These are phyloP conservation scores for Lithophane socia DNA, from an alignment of 2,888 invertebrate genomes.

Conservation along the genomic window DNA sequence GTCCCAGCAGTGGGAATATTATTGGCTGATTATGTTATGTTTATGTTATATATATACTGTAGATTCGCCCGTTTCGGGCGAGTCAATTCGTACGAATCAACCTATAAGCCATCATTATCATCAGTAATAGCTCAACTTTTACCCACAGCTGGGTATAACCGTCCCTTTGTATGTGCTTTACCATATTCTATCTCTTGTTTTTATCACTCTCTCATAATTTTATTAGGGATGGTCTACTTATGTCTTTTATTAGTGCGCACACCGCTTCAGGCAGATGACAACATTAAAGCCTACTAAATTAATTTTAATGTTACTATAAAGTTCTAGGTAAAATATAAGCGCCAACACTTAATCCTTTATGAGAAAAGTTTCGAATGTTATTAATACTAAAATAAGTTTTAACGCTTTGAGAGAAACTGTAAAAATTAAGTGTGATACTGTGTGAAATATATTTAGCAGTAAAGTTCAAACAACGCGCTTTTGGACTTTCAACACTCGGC, in stretches of 20 bases:
- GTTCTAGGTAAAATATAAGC: conserved; percentile 53
- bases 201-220: conserved; percentile 9
- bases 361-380: conserved; percentile 58
- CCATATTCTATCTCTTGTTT: background rate
- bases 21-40: no score
- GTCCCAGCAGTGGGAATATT: no score
- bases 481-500: background rate
- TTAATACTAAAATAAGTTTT: conserved; percentile 62
- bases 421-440: conserved; percentile 54
- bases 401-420: conserved; percentile 48
- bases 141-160: background rate
- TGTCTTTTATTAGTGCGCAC: conserved; percentile 13
- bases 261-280: conserved; percentile 19
- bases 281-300: conserved; percentile 52
- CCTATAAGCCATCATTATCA: no score
- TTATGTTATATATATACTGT: no score
- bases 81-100: no score
- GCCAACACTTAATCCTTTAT: conserved; percentile 59
- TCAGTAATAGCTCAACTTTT: background rate
- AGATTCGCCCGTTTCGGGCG: no score
- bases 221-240: conserved; percentile 2
- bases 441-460: conserved; percentile 34
- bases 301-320: conserved; percentile 57
- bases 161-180: no score
- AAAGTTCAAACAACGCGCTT: conserved; percentile 4